These are phyloP conservation scores for Tapera naevia DNA, from an alignment of 2,797 vertebrate genomes.

Conservation along the genomic window DNA sequence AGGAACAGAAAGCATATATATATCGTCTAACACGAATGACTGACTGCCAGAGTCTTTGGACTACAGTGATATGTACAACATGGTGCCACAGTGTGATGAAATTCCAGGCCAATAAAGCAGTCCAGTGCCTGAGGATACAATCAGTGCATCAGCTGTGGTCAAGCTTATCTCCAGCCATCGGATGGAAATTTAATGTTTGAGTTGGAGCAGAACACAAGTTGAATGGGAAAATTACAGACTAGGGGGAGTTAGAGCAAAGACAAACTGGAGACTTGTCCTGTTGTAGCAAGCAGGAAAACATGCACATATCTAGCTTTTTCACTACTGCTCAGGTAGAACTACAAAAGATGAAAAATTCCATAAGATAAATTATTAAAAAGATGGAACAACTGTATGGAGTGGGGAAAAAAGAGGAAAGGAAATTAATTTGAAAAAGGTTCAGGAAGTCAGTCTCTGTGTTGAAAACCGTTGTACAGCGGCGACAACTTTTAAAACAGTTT, in stretches of 20 bases:
- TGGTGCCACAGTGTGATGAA: accelerated
- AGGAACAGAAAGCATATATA: background rate
- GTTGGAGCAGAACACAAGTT: background rate
- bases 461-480: background rate
- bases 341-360: background rate
- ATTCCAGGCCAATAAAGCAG: background rate
- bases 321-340: background rate
- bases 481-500: background rate
- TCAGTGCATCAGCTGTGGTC: background rate
- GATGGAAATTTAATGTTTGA: background rate
- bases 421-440: background rate
- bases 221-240: background rate
- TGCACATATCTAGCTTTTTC: background rate
- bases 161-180: background rate
- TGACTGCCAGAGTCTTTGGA: background rate
- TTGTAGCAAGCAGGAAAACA: background rate
- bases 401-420: background rate
- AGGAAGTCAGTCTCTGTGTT: background rate
- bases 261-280: background rate
- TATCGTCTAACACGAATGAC: background rate
- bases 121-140: too few species aligned
- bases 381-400: background rate
- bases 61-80: background rate
- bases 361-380: background rate
- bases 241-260: background rate